These are phyloP conservation scores for Ceratina calcarata DNA, from an alignment of 1,140 invertebrate species.

Conservation along the genomic window DNA sequence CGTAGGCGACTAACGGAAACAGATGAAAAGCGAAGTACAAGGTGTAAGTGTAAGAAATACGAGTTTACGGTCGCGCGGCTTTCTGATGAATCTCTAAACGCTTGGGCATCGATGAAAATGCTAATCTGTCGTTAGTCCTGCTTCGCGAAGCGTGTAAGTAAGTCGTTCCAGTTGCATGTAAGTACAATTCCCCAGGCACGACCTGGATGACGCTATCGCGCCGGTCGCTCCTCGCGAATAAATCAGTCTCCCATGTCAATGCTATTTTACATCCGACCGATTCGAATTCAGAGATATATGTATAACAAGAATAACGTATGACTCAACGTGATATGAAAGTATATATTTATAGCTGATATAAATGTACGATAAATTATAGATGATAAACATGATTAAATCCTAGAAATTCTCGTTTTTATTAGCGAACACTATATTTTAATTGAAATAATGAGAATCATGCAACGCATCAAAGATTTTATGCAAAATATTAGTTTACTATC, in stretches of 20 bases:
- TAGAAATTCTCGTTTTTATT: too few species aligned
- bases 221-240: conserved; percentile 13
- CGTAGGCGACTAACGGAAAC: not conserved
- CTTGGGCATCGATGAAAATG: conserved; percentile 42
- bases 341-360: not conserved
- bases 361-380: not conserved
- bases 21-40: too few species aligned
- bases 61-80: not conserved
- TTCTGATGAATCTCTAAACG: conserved; percentile 31
- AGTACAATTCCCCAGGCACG: not conserved
- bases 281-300: too few species aligned
- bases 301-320: too few species aligned
- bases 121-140: conserved; percentile 48
- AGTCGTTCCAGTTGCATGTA: conserved; percentile 25
- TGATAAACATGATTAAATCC: too few species aligned
- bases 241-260: conserved; percentile 13
- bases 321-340: not conserved
- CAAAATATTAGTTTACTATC: not conserved
- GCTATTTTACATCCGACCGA: not conserved
- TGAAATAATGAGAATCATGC: too few species aligned
- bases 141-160: conserved; percentile 47
- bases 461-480: not conserved
- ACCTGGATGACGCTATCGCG: conserved; percentile 37
- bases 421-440: too few species aligned
- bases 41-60: too few species aligned